Evolutionary conservation across 2,797 vertebrate genomes (phyloP), one percentile per base, ranked within the genome.

Genomic region (Anabacerthia variegaticeps): DNA sequence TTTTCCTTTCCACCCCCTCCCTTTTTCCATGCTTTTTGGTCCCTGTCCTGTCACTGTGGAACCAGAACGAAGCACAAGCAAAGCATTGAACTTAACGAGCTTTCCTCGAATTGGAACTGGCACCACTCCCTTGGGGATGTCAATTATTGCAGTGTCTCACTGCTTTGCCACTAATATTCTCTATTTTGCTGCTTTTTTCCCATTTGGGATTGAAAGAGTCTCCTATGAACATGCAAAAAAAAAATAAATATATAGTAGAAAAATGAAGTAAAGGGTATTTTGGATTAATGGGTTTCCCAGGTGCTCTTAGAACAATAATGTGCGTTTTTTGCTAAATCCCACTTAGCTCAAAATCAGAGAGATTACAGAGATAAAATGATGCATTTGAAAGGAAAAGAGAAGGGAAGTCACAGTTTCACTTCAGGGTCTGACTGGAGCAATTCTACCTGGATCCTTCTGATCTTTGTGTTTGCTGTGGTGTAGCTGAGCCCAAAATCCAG

Each of bases 1-100:
- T 98, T 98, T 86, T 97, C 98, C 92, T 96, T 96, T 96, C 97
- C 95, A 95, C 97, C 97, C 96, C 97, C 63, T 97, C 96, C 95
- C 87, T 85, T 73, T 92, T 91, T 76, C 97, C 97, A 81, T 90
- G 98, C 97, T 97, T 80, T 86, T 77, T 88, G 96, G 94, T 96
- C 98, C 97, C 93, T 94, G 76, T 96, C 96, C 95, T 97, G 91
- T 97, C 96, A 83, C 96, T 94, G 85, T 92, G 93, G 95, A 95
- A 96, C 69, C 46, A 93, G 92, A 92, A 92, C 61, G 61, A 94
- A 95, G 92, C 92, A 94, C 91, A 88, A 95, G 92, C 96, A 96
- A 97, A 96, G 89, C 94, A 96, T 66, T 95, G 94, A 96, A 93
- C 76, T 89, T 65, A 34, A 66, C 77, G 18, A 88, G 91, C 79